These are phyloP conservation scores for Megalops cyprinoides DNA, from an alignment of 2,797 vertebrate species.

Conservation along the genomic window DNA sequence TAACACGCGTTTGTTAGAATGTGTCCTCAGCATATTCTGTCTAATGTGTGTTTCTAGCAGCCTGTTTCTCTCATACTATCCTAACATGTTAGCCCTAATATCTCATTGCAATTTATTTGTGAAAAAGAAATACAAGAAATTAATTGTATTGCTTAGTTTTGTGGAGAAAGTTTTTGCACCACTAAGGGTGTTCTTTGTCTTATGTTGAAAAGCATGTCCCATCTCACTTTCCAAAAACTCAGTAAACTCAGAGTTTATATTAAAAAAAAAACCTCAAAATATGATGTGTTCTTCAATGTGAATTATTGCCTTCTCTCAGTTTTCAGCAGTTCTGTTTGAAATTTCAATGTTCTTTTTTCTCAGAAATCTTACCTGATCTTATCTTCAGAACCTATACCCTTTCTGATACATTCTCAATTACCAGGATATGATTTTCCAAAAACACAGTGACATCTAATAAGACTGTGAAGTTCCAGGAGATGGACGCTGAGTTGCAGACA, in stretches of 20 bases:
- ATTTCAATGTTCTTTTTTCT: background rate
- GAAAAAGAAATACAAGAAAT: background rate
- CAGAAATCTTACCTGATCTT: background rate
- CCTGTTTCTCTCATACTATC: constrained; percentile 2
- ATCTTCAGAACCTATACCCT: background rate
- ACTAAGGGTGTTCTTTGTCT: background rate
- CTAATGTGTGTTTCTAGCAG: constrained; percentile 37
- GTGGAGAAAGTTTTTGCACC: background rate
- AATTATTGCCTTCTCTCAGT: background rate
- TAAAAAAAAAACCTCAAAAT: too few species aligned
- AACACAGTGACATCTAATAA: background rate
- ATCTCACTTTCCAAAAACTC: background rate
- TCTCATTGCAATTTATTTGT: background rate
- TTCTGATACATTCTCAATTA: background rate
- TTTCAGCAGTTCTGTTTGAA: background rate
- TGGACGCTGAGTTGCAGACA: background rate
- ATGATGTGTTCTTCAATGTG: background rate
- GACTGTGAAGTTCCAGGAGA: background rate
- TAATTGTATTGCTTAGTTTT: background rate
- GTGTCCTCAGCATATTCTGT: background rate
- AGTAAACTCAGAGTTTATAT: too few species aligned
- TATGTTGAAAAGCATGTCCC: constrained; percentile 4
- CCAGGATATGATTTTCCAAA: constrained; percentile 3
- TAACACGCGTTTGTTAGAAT: constrained; percentile 20
- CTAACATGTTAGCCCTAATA: constrained; percentile 19